A percentile compares a stretch with the other conserved stretches of the same genome.
Evolutionary conservation across 2,797 vertebrate genomes (phyloP).

Genomic region (Parauchenoglanis ngamensis): DNA sequence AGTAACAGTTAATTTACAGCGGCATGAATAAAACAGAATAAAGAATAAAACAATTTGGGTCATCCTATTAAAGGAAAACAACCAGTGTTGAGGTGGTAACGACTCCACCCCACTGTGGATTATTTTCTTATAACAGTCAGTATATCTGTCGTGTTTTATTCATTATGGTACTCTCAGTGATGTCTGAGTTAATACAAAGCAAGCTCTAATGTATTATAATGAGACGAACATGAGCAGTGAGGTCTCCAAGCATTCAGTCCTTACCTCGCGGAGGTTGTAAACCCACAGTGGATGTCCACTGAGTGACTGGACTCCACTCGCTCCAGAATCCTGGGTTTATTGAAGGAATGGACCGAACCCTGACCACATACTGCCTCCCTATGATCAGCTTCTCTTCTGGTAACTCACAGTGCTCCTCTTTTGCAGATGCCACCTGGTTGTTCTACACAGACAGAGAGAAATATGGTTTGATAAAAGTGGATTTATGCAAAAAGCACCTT

Average conservation of each 20-base stretch:
- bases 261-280: neutral
- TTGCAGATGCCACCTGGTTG: no score
- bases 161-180: neutral
- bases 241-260: neutral
- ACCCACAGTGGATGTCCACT: conserved; percentile 26
- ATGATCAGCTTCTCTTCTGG: neutral
- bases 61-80: neutral
- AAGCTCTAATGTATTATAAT: neutral
- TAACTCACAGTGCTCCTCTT: neutral
- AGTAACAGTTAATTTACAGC: neutral
- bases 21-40: neutral
- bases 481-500: neutral
- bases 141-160: neutral
- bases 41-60: neutral
- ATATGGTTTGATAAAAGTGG: neutral
- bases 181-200: neutral
- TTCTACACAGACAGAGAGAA: neutral
- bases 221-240: neutral
- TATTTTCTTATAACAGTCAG: no score
- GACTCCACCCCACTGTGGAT: neutral
- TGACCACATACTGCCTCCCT: conserved; percentile 15
- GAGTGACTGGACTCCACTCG: conserved; percentile 25
- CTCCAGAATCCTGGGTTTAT: neutral
- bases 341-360: neutral
- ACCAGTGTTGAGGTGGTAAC: neutral